Evolutionary conservation across 2,888 invertebrate genomes (phyloP), one percentile per base, ranked within the genome.

Genomic region (Drosophila aldrichi): DNA sequence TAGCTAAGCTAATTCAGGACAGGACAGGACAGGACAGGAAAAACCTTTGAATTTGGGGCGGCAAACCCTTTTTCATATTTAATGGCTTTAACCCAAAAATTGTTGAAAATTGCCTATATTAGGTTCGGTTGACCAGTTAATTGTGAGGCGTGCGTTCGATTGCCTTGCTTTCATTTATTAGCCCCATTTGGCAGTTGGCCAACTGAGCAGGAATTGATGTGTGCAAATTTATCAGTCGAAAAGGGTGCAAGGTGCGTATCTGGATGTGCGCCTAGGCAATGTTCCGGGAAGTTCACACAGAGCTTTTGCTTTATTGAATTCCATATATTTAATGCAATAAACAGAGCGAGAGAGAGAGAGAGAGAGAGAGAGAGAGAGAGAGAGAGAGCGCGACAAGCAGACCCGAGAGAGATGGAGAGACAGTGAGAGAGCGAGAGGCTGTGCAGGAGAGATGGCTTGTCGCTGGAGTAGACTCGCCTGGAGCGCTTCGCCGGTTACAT

Each of bases 261-360:
- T 32, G 32, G 32, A 32, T 32, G 32, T 32, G 32, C 8, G 32
- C 32, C 32, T 32, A 32, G 32, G 2, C 38, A 20, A 32, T 29
- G 54, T 3, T 74, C 55, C 40, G 29, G 61, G 52, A 73, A 66
- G 66, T 77, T 70, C 57, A 54, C 57, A 62, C 60, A 63, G 59
- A 65, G 74, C 57, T 71, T 81, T 71, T 62, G 59, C 44, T 73
- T 78, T 57, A 83, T 83, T 76, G 66, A 81, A 81, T 77, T 80
- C 60, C 57, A 48, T 75, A 63, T 59, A 66, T 72, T 72, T 57
- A 59, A 55, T 38, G 48, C 25, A 66, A 41, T 22, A 68, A 44
- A 56, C 14, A 46, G 29, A 29, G 29, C 29, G 8, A 29, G 32
- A 64, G 36, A 54, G 25, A 36, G 41, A 57, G 34, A 51, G 22